Base-by-base conservation (phyloP, 2,888 invertebrate genomes). In the Criorhina ranunculi region DNA sequence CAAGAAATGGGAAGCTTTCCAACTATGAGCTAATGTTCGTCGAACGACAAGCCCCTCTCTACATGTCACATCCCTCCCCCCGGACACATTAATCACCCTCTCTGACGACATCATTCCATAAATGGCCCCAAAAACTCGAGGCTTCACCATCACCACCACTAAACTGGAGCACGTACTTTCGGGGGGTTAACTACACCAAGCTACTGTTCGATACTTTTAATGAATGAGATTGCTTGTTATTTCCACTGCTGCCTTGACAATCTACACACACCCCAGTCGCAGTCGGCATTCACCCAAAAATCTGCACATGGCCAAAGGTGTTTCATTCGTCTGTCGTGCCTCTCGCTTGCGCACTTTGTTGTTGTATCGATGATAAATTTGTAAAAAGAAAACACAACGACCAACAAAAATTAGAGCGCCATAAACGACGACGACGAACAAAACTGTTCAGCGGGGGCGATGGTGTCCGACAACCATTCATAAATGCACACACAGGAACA, bases 221-320 rank as follows among this genome's bases (percentile, higher is more conserved):
- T 76, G 76, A 82, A 82, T 76, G 81, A 51, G 70, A 29, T 15
- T 70, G 19, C 44, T 82, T 82, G 76, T 70, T 70, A 49, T 57
- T 69, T 60, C 62, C 35, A 62, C 64, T 76, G 46, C 64, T 76
- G 46, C 37, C 46, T 49, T 53, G 35, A 55, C 42, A 15, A 59
- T 49, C 76, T 64, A 29, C 42, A 76, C 49, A 66, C 49, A 46
- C 76, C 57, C 51, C 67, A 62, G 37, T 35, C 29, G 9, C 33
- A 24, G 24, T 24, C n/a, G n/a, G n/a, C n/a, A n/a, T n/a, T n/a
- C n/a, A n/a, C 55, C 31, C 19, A 1, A 66, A 53, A 33, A 75
- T 70, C 62, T 66, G 83, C 83, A 83, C 83, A 78, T 78, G 67
- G 67, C 60, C 40, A 72, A 77, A 69, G 83, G 78, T 73, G 67